Percentiles rank a stretch among this genome's conserved stretches.
These are phyloP conservation scores for Todiramphus chloris DNA, from an alignment of 2,113 vertebrate species.

Conservation along the genomic window DNA sequence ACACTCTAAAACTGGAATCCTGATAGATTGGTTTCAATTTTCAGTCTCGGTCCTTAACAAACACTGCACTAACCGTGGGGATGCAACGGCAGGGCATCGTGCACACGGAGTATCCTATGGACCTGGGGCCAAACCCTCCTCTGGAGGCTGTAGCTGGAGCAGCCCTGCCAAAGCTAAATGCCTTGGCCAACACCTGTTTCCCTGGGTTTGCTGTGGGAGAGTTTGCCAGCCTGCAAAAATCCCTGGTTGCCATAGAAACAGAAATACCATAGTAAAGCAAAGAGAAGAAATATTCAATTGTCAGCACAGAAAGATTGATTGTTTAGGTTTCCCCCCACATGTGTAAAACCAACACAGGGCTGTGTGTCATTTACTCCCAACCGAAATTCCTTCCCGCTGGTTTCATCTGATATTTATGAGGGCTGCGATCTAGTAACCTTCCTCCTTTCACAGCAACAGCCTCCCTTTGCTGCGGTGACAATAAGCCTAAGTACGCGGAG, in stretches of 20 bases:
- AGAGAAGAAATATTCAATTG: slow-evolving; percentile 70
- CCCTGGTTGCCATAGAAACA: slow-evolving; percentile 79
- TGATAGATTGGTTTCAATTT: not conserved
- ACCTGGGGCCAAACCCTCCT: not conserved
- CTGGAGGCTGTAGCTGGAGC: not conserved
- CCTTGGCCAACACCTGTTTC: not conserved
- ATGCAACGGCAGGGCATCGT: not conserved
- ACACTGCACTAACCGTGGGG: rapidly evolving
- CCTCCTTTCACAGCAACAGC: not conserved
- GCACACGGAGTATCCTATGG: not conserved
- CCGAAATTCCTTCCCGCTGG: slow-evolving; percentile 54
- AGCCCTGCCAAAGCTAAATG: not conserved
- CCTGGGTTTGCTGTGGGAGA: slow-evolving; percentile 25
- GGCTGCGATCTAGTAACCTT: slow-evolving; percentile 4
- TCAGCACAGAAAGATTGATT: slow-evolving; percentile 67
- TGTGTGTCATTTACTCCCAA: slow-evolving; percentile 70
- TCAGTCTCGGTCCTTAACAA: not conserved
- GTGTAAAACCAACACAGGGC: slow-evolving; percentile 8
- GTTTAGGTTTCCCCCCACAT: slow-evolving; percentile 8
- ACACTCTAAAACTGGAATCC: not conserved
- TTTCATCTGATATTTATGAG: slow-evolving; percentile 64
- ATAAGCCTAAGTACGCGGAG: not conserved
- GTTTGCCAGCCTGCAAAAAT: slow-evolving; percentile 64
- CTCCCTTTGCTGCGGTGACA: slow-evolving; percentile 10
- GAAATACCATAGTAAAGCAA: slow-evolving; percentile 58